Evolutionary conservation across 2,888 invertebrate species (phyloP).

Genomic region (Xestia xanthographa): DNA sequence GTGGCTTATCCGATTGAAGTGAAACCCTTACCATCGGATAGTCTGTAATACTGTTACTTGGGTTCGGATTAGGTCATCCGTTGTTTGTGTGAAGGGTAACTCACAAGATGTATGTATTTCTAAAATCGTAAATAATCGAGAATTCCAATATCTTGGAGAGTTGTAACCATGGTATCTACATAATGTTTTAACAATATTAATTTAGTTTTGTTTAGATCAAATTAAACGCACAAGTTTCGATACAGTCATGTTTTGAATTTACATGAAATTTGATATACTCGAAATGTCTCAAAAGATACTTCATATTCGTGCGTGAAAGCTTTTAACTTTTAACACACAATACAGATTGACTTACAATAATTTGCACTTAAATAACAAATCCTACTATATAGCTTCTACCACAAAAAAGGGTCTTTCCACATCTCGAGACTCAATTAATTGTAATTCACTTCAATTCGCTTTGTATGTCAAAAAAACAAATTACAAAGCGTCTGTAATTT

Average conservation of each 20-base stretch:
- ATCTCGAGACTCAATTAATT: constrained; percentile 65
- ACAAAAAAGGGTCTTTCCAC: constrained; percentile 38
- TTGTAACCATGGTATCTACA: background rate
- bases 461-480: constrained; percentile 73
- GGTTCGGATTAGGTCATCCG: constrained; percentile 49
- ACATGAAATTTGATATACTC: background rate
- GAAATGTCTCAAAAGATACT: background rate
- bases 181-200: background rate
- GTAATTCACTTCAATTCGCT: constrained; percentile 68
- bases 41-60: constrained; percentile 51
- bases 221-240: constrained; percentile 2
- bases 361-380: background rate
- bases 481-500: constrained; percentile 77
- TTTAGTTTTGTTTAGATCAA: background rate
- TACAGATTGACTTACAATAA: background rate
- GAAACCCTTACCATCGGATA: constrained; percentile 48
- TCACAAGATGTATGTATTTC: background rate
- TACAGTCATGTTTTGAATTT: background rate
- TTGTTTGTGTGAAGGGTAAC: constrained; percentile 22
- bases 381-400: background rate
- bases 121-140: background rate
- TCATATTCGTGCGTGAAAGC: background rate
- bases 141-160: background rate
- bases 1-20: constrained; percentile 52
- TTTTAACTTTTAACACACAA: too few relatives aligned